phyloP scores from a whole-genome alignment of 2,113 vertebrate species.

The Reinhardtius hippoglossoides region DNA sequence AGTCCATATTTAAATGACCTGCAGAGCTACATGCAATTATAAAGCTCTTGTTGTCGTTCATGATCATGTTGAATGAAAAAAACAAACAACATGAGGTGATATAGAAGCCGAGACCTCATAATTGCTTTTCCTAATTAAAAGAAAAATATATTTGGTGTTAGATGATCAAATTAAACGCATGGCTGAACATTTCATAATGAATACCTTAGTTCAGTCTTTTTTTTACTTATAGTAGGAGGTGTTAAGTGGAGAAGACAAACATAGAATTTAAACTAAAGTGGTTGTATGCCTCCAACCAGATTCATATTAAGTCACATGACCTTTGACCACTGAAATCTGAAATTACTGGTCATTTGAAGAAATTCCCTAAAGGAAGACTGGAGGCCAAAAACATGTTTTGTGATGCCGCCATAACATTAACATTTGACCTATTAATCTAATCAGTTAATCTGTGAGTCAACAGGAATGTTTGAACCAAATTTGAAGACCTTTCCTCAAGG shows the following conservation, averaged over 20 bases:
- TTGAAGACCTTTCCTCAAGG: too few species aligned
- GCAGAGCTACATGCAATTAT: background rate
- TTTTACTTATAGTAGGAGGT: background rate
- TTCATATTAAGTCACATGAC: too few species aligned
- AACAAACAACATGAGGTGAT: background rate
- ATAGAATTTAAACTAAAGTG: background rate
- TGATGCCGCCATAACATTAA: too few species aligned
- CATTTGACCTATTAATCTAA: too few species aligned
- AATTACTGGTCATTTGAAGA: too few species aligned
- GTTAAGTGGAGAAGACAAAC: slow-evolving; percentile 43
- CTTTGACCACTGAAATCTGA: too few species aligned
- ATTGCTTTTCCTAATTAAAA: background rate
- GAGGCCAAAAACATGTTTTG: too few species aligned
- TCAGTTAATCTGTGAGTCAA: too few species aligned
- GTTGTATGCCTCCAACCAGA: background rate
- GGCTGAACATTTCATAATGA: slow-evolving; percentile 48
- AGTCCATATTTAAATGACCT: background rate
- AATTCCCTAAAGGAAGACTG: too few species aligned
- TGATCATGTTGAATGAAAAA: slow-evolving; percentile 1
- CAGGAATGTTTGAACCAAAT: too few species aligned
- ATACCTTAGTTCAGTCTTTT: slow-evolving; percentile 29
- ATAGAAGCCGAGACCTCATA: background rate
- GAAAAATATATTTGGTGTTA: slow-evolving; percentile 39
- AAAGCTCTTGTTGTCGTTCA: background rate
- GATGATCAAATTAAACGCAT: slow-evolving; percentile 56